Conservation (phyloP, 2,888 invertebrate species). For the Caenorhabditis sp. region DNA sequence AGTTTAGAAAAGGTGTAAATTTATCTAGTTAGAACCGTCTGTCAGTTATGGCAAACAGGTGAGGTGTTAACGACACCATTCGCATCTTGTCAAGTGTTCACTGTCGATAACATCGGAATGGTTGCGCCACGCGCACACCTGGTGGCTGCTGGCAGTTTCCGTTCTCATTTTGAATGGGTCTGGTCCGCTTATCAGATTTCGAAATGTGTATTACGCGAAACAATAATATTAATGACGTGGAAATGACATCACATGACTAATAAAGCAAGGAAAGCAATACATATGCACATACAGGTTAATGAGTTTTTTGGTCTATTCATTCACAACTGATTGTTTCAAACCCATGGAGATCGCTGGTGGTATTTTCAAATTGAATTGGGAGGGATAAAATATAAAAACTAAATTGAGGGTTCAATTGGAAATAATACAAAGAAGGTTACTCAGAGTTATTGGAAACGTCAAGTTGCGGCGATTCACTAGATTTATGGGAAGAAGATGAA, state of each 20-base stretch:
- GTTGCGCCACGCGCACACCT: constrained; percentile 55
- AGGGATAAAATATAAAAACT: constrained; percentile 1
- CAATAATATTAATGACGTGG: constrained; percentile 59
- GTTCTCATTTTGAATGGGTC: constrained; percentile 24
- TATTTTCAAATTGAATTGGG: not conserved
- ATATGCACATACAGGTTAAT: constrained; percentile 11
- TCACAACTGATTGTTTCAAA: constrained; percentile 6
- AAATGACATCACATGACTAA: constrained; percentile 54
- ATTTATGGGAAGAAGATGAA: constrained; percentile 18
- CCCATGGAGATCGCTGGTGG: constrained; percentile 48
- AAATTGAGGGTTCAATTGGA: not conserved
- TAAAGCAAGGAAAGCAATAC: constrained; percentile 37
- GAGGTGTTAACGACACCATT: constrained; percentile 58
- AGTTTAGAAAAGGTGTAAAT: constrained; percentile 7
- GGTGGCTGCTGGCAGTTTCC: constrained; percentile 50
- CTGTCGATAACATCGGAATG: constrained; percentile 41
- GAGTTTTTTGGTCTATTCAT: constrained; percentile 19
- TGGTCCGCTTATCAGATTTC: constrained; percentile 56
- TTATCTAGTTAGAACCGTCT: constrained; percentile 46
- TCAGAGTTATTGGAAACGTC: constrained; percentile 55
- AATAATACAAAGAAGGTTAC: not conserved
- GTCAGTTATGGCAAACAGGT: constrained; percentile 51
- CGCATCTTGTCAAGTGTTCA: constrained; percentile 34
- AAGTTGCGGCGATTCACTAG: constrained; percentile 45
- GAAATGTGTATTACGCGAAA: constrained; percentile 43